Evolutionary conservation across 2,888 invertebrate genomes (phyloP).

Genomic region (Hedya salicella): DNA sequence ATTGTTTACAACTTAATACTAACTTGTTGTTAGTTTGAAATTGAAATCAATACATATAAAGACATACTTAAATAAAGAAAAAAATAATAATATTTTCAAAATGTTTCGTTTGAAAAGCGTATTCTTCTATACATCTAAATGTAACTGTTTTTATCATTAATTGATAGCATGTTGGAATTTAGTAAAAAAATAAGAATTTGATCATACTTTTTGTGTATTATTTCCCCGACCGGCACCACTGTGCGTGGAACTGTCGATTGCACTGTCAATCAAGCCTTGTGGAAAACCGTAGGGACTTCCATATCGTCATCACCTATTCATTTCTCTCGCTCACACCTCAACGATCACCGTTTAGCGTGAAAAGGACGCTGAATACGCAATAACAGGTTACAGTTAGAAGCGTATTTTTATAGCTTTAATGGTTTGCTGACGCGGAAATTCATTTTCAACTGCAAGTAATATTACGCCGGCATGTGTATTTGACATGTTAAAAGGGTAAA

Average conservation of each 20-base stretch:
- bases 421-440: slow-evolving; percentile 67
- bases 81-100: too few relatives aligned
- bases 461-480: slow-evolving; percentile 58
- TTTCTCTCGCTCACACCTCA: slow-evolving; percentile 47
- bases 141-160: too few relatives aligned
- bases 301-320: slow-evolving; percentile 57
- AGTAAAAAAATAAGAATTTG: too few relatives aligned
- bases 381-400: slow-evolving; percentile 60
- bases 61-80: too few relatives aligned
- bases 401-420: slow-evolving; percentile 76
- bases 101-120: too few relatives aligned
- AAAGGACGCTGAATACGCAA: slow-evolving; percentile 51
- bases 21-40: too few relatives aligned
- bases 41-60: too few relatives aligned
- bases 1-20: too few relatives aligned
- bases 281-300: slow-evolving; percentile 63
- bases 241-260: slow-evolving; percentile 57
- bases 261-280: slow-evolving; percentile 71
- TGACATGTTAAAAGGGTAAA: slow-evolving; percentile 54
- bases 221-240: slow-evolving; percentile 16
- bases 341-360: slow-evolving; percentile 48
- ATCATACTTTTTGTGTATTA: neutral
- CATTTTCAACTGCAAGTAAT: slow-evolving; percentile 73
- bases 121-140: too few relatives aligned
- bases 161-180: too few relatives aligned